Evolutionary conservation across 2,888 invertebrate genomes (phyloP).

Genomic region (Eutolmus rufibarbis): DNA sequence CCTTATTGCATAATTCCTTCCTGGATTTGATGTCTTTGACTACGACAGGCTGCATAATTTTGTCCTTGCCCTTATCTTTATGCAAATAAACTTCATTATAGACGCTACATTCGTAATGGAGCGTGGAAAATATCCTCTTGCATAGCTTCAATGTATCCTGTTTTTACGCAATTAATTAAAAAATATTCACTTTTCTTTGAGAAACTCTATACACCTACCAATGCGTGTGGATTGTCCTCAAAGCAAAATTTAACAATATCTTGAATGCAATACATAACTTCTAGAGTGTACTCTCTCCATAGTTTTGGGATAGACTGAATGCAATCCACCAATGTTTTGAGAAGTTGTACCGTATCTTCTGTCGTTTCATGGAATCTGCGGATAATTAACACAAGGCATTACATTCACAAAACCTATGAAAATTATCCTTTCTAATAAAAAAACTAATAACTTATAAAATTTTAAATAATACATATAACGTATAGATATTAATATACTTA

Average conservation of each 20-base stretch:
- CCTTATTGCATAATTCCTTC: background rate
- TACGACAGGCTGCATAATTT: background rate
- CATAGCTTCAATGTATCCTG: background rate
- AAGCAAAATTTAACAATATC: constrained; percentile 30
- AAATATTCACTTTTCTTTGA: background rate
- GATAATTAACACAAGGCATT: background rate
- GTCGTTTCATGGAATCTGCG: background rate
- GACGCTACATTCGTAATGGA: background rate
- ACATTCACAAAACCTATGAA: background rate
- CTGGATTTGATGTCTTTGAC: background rate
- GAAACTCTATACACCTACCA: background rate
- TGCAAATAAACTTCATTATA: background rate
- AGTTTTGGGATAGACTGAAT: background rate
- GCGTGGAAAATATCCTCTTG: background rate
- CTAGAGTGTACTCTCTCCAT: background rate
- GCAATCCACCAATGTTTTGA: background rate
- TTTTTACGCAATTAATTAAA: background rate
- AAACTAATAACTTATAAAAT: no score
- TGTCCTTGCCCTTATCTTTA: background rate
- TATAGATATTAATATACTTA: no score
- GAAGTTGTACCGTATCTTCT: background rate
- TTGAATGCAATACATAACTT: background rate
- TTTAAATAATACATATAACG: no score
- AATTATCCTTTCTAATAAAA: background rate
- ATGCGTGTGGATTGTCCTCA: constrained; percentile 22